These are phyloP conservation scores for Garrulus glandarius DNA, from an alignment of 2,797 vertebrate genomes.

Conservation along the genomic window DNA sequence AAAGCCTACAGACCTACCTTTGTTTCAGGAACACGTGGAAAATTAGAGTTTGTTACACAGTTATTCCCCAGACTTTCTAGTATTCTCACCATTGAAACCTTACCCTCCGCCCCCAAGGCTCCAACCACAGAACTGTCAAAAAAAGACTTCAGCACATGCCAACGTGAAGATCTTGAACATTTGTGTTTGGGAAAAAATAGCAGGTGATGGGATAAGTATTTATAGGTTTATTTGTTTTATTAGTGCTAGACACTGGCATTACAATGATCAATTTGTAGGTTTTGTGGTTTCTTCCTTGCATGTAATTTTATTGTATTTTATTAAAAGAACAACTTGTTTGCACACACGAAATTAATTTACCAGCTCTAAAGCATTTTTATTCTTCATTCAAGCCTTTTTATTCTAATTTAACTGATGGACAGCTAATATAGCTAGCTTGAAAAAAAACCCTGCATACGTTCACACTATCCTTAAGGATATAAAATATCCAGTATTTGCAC, in stretches of 20 bases:
- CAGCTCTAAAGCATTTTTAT: background rate
- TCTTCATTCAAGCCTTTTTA: background rate
- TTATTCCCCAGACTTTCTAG: background rate
- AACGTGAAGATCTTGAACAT: background rate
- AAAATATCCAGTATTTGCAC: background rate
- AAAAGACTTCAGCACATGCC: background rate
- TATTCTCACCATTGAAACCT: background rate
- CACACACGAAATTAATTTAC: background rate
- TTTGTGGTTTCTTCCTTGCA: background rate
- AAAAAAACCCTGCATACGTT: background rate
- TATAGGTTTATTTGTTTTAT: background rate
- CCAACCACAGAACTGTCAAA: background rate
- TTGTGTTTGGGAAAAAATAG: background rate
- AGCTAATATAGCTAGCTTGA: background rate
- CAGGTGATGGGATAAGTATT: background rate
- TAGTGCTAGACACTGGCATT: background rate
- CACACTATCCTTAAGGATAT: background rate
- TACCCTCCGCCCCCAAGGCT: background rate
- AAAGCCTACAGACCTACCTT: background rate
- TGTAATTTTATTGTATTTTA: background rate
- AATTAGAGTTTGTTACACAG: background rate
- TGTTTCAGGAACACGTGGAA: background rate
- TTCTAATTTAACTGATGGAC: background rate
- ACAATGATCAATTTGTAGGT: background rate
- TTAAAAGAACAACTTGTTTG: background rate